Evolutionary conservation across 2,888 invertebrate genomes (phyloP).

Genomic region (Anaspis maculata): DNA sequence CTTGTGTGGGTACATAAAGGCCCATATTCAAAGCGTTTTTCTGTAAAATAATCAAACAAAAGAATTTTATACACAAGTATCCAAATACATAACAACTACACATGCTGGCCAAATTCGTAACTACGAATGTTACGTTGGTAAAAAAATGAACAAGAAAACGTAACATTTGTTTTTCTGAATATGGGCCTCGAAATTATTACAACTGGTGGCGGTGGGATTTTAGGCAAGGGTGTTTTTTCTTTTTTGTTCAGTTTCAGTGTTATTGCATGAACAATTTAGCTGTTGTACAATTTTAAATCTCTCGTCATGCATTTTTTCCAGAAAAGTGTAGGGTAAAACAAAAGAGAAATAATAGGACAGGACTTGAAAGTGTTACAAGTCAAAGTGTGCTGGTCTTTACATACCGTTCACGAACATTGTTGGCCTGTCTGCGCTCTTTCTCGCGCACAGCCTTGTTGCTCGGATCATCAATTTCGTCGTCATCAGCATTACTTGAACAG

Average conservation of each 20-base stretch:
- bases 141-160: conserved; percentile 12
- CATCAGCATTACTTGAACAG: conserved; percentile 78
- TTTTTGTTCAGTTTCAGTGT: no score
- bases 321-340: no score
- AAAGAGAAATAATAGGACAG: no score
- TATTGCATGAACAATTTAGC: no score
- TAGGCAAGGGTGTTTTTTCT: conserved; percentile 2
- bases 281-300: no score
- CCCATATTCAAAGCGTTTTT: conserved; percentile 38
- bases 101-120: conserved; percentile 41
- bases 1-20: conserved; percentile 23
- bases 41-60: conserved; percentile 18
- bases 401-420: conserved; percentile 95
- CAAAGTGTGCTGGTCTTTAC: conserved; percentile 44
- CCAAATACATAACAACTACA: conserved; percentile 23
- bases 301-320: no score
- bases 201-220: conserved; percentile 1
- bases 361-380: no score
- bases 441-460: conserved; percentile 89
- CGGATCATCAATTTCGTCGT: conserved; percentile 74
- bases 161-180: conserved; percentile 46
- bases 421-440: conserved; percentile 90
- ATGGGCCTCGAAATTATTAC: conserved; percentile 37
- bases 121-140: conserved; percentile 35
- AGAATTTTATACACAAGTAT: conserved; percentile 14